A percentile compares a stretch with the other conserved stretches of the same genome.
Conservation (phyloP, 2,113 vertebrate genomes). For the Nannospalax galili region DNA sequence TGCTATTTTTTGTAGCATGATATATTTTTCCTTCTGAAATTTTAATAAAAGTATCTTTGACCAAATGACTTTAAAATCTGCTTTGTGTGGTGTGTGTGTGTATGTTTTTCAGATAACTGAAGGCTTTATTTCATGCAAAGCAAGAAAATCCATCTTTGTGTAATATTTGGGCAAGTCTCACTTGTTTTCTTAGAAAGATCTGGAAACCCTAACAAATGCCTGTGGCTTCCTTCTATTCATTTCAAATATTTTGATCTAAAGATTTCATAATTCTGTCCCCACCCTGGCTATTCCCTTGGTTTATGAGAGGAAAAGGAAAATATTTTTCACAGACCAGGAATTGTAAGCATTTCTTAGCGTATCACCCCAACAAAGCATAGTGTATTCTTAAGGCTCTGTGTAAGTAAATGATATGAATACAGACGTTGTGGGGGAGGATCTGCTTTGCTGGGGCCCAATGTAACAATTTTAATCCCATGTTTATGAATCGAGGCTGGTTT, state of each 20-base stretch:
- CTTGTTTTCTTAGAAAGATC: constrained; percentile 58
- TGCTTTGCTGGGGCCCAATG: not conserved
- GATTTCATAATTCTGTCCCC: constrained; percentile 62
- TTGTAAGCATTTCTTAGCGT: constrained; percentile 59
- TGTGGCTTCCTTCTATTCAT: constrained; percentile 70
- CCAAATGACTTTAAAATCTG: constrained; percentile 21
- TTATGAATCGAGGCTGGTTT: constrained; percentile 27
- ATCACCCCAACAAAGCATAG: not conserved
- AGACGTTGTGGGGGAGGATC: not conserved
- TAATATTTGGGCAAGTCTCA: constrained; percentile 58
- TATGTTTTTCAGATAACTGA: not conserved
- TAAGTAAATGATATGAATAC: constrained; percentile 62
- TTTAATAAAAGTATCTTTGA: constrained; percentile 9
- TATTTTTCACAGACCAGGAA: constrained; percentile 47
- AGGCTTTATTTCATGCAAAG: constrained; percentile 32
- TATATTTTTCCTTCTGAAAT: constrained; percentile 3
- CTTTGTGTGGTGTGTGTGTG: not conserved
- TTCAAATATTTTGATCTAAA: constrained; percentile 46
- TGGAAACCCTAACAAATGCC: constrained; percentile 43
- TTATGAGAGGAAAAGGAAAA: constrained; percentile 61
- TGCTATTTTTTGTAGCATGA: not conserved
- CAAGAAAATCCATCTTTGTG: not conserved
- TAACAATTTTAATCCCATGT: not conserved
- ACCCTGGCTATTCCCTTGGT: constrained; percentile 59
- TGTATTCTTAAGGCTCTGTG: constrained; percentile 40